Evolutionary conservation across 2,797 vertebrate genomes (phyloP).

Genomic region (Mus spretus): DNA sequence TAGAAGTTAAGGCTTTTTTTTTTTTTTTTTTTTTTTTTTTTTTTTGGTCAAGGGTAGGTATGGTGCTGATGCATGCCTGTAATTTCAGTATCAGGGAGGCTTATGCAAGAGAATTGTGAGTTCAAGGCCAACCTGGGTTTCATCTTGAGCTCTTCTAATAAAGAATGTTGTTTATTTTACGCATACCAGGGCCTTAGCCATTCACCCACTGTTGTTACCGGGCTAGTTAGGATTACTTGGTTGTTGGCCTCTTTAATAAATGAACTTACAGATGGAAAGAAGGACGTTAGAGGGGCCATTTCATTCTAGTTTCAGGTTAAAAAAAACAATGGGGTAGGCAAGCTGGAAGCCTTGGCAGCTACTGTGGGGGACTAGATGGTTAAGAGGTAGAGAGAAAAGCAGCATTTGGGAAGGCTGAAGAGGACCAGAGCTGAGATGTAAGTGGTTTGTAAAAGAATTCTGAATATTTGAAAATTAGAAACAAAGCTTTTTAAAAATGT

Average conservation of each 20-base stretch:
- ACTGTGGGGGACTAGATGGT: neutral
- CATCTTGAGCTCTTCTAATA: neutral
- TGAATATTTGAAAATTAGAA: constrained; percentile 12
- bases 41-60: too few relatives aligned
- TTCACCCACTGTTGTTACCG: neutral
- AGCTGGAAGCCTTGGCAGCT: neutral
- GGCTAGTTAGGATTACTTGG: too few relatives aligned
- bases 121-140: neutral
- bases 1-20: neutral
- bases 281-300: neutral
- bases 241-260: neutral
- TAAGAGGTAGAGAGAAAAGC: neutral
- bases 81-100: neutral
- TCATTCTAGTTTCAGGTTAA: neutral
- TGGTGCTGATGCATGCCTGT: neutral
- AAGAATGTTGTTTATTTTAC: neutral
- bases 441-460: neutral
- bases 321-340: too few relatives aligned
- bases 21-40: too few relatives aligned
- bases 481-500: neutral
- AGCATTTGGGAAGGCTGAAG: neutral
- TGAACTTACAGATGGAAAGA: neutral
- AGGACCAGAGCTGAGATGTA: neutral
- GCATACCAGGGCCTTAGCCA: neutral
- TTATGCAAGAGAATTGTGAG: neutral